Evolutionary conservation across 2,797 vertebrate genomes (phyloP), one percentile per base, ranked within the genome.

Genomic region (Neosilurus mollespiculum): DNA sequence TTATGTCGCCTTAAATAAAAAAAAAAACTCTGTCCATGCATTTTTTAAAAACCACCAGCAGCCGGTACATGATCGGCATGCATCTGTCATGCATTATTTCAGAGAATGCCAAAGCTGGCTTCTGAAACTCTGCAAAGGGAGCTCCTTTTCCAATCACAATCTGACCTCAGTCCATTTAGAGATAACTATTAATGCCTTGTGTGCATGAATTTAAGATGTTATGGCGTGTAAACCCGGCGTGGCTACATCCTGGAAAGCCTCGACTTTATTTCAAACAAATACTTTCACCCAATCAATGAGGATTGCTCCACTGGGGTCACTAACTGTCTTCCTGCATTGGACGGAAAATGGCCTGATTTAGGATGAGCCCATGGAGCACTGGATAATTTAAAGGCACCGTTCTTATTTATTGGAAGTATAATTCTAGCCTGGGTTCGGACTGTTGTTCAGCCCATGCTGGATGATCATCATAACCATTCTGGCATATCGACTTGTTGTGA

Each of bases 1-100:
- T 4, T 37, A 69, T 9, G 20, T 37, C 43, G 11, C 9, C 34
- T 20, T 70, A 70, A 49, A 49, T 8, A 43, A 69, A 7, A 67
- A 37, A 69, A 65, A 16, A 66, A 34, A 49, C 0, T 61, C 77
- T 80, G 56, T 24, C 53, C 78, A 4, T 81, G 65, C 2, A 9
- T 79, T 54, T 37, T 14, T 30, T 43, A n/a, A 20, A 37, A 72
- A 34, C 62, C 72, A 81, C 81, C 87, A 86, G 88, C 84, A 80
- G 71, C 15, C 87, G 81, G 78, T 87, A 83, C 87, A 85, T n/a
- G 83, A 92, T 90, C 92, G 92, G 93, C 88, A 86, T 94, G 94
- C 94, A 95, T 95, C 94, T 95, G 94, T 93, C 94, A 94, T 91
- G 92, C 92, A 95, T 95, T 95, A 95, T 92, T 93, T 90, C 87